A percentile compares a stretch with the other conserved stretches of the same genome.
Evolutionary conservation across 1,140 invertebrate species (phyloP).

Genomic region (Anagrus nilaparvatae): DNA sequence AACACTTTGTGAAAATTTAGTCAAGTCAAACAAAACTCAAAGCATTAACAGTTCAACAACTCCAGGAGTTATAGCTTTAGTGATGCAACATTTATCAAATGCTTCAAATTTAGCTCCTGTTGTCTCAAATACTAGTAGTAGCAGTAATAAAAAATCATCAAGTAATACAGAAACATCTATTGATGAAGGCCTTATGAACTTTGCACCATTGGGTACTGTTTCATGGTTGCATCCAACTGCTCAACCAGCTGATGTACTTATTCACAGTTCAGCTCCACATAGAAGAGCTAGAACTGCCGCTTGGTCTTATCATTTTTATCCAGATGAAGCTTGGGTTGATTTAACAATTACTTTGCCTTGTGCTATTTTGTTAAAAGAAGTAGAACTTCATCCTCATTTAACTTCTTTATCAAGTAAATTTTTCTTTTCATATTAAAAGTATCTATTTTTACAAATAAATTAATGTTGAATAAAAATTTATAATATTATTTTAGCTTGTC

Average conservation of each 20-base stretch:
- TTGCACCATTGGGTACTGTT: conserved; percentile 75
- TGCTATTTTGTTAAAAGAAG: conserved; percentile 79
- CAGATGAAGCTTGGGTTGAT: conserved; percentile 79
- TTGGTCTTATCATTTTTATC: conserved; percentile 89
- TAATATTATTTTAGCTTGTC: conserved; percentile 53
- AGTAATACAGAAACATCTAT: conserved; percentile 40
- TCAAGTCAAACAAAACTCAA: conserved; percentile 41
- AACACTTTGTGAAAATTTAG: conserved; percentile 50
- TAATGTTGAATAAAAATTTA: background rate
- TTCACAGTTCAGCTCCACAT: conserved; percentile 61
- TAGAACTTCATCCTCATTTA: conserved; percentile 80
- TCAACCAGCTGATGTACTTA: conserved; percentile 76
- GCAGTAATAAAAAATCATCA: conserved; percentile 42
- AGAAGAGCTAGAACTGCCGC: conserved; percentile 73
- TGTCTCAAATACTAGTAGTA: conserved; percentile 32
- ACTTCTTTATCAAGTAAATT: conserved; percentile 66
- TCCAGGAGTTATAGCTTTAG: conserved; percentile 43
- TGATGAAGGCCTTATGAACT: conserved; percentile 69
- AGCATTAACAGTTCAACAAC: conserved; percentile 20
- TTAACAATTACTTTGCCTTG: conserved; percentile 78
- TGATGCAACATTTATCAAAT: conserved; percentile 57
- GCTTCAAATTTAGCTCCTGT: conserved; percentile 43
- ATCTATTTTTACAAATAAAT: conserved; percentile 5
- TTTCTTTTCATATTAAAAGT: conserved; percentile 3
- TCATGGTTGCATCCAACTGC: conserved; percentile 74